phyloP scores from a whole-genome alignment of 1,140 invertebrate species.

The Neotoxoptera formosana region DNA sequence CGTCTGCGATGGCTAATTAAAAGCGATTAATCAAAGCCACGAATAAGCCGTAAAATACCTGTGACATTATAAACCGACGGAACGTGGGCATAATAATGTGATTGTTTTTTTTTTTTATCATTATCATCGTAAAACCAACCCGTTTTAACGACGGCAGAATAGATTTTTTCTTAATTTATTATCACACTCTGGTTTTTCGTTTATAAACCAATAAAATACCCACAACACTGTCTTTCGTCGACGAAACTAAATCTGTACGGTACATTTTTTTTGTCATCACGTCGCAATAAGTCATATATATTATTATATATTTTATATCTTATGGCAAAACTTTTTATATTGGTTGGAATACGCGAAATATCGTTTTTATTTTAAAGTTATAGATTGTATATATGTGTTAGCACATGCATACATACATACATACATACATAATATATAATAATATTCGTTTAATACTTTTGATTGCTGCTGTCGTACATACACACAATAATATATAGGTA shows the following conservation, averaged over 20 bases:
- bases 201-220: neutral
- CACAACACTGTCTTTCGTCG: neutral
- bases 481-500: neutral
- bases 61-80: neutral
- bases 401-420: neutral
- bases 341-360: neutral
- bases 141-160: neutral
- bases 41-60: neutral
- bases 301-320: neutral
- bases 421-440: neutral
- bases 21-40: slow-evolving; percentile 54
- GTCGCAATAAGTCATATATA: neutral
- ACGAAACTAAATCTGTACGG: neutral
- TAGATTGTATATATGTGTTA: neutral
- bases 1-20: slow-evolving; percentile 41
- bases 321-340: neutral
- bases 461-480: neutral
- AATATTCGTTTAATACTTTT: neutral
- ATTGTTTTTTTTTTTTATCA: neutral
- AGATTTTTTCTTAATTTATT: neutral
- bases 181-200: neutral
- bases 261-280: neutral
- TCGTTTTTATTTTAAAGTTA: neutral
- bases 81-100: neutral
- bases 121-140: neutral